phyloP scores from a whole-genome alignment of 2,797 vertebrate genomes.

The Austrolebias charrua region DNA sequence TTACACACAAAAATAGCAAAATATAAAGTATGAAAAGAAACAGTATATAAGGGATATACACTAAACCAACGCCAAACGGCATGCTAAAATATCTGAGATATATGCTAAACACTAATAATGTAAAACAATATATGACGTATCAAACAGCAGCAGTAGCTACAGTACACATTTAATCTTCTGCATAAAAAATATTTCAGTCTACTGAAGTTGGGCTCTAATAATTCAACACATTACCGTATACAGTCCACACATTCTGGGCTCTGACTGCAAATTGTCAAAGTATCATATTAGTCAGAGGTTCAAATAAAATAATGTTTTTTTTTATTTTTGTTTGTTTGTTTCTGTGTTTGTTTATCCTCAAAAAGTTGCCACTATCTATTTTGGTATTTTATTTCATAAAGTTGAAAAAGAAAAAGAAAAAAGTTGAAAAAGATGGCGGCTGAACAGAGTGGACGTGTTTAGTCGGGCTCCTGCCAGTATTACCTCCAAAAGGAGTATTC shows the following conservation, averaged over 20 bases:
- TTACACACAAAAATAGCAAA: too few relatives aligned
- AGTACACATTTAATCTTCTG: neutral
- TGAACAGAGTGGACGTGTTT: too few relatives aligned
- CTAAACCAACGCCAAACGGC: too few relatives aligned
- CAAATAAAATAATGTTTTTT: neutral
- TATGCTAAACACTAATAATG: too few relatives aligned
- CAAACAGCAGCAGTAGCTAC: neutral
- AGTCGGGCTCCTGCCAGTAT: too few relatives aligned
- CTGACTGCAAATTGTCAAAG: neutral
- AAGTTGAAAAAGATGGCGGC: too few relatives aligned
- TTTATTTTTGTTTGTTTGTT: conserved; percentile 12
- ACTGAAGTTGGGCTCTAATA: neutral
- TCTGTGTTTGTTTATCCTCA: conserved; percentile 6
- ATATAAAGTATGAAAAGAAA: too few relatives aligned
- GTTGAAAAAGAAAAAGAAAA: too few relatives aligned
- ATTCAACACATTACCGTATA: neutral
- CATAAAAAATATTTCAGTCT: conserved; percentile 4
- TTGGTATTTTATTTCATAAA: too few relatives aligned
- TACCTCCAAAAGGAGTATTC: too few relatives aligned
- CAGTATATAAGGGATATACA: too few relatives aligned
- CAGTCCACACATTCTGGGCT: neutral
- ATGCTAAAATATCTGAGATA: too few relatives aligned
- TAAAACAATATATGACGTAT: neutral
- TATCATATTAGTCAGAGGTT: neutral
- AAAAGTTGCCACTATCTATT: conserved; percentile 17